phyloP scores from a whole-genome alignment of 2,888 invertebrate species.

The Drosophila cracens region DNA sequence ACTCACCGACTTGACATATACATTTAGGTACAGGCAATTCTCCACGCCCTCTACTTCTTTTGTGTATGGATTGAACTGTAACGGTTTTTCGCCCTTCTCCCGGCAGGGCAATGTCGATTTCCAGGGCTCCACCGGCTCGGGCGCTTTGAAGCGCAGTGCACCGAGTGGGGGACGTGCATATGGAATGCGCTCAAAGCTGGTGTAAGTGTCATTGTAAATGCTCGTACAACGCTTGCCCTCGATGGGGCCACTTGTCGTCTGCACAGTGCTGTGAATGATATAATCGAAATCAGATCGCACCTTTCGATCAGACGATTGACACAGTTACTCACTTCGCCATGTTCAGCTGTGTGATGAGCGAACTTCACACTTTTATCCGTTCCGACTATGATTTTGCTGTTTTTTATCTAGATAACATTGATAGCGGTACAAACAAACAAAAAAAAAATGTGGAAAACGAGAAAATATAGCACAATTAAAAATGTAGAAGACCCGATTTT shows the following conservation, averaged over 20 bases:
- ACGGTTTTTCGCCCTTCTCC: constrained; percentile 76
- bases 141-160: constrained; percentile 82
- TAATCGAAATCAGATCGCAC: background rate
- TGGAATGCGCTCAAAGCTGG: constrained; percentile 79
- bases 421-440: constrained; percentile 4
- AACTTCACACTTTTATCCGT: constrained; percentile 1
- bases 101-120: constrained; percentile 82
- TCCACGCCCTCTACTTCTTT: constrained; percentile 84
- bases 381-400: background rate
- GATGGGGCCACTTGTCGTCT: constrained; percentile 75
- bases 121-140: constrained; percentile 84
- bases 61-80: constrained; percentile 81
- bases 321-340: constrained; percentile 51
- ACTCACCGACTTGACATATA: constrained; percentile 82
- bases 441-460: constrained; percentile 1
- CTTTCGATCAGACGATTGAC: background rate
- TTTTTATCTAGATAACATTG: constrained; percentile 52
- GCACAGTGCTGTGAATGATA: constrained; percentile 27
- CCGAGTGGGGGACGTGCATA: constrained; percentile 85
- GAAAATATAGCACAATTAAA: background rate
- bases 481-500: constrained; percentile 34
- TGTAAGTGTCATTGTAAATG: constrained; percentile 67
- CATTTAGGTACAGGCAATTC: constrained; percentile 86
- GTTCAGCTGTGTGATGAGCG: constrained; percentile 17
- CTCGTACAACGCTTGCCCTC: constrained; percentile 69